phyloP scores from a whole-genome alignment of 2,888 invertebrate species.

The Caenorhabditis japonica region DNA sequence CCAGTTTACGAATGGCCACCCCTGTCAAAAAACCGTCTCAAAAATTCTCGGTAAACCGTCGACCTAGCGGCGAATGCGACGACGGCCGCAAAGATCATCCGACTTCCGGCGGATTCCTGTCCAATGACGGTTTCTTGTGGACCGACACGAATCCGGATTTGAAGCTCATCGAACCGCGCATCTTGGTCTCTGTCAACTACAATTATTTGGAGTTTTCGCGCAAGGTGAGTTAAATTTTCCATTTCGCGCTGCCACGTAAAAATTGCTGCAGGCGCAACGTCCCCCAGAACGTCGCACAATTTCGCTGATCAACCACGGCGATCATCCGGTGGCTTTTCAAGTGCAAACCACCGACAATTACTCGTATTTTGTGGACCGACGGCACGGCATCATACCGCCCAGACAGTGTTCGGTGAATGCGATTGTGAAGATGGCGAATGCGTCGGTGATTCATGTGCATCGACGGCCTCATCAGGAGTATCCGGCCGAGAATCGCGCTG shows the following conservation, averaged over 20 bases:
- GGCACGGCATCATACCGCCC: conserved; percentile 51
- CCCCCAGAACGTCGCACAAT: conserved; percentile 53
- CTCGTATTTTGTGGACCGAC: conserved; percentile 56
- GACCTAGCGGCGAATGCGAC: background rate
- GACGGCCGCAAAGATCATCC: background rate
- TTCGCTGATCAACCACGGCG: conserved; percentile 56
- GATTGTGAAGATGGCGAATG: conserved; percentile 12
- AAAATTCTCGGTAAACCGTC: no score
- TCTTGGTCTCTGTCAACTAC: conserved; percentile 50
- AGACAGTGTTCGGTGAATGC: conserved; percentile 26
- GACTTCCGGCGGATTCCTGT: conserved; percentile 15
- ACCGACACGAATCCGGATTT: conserved; percentile 53
- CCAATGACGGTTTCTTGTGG: conserved; percentile 57
- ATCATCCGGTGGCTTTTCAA: conserved; percentile 62
- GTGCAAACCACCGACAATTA: conserved; percentile 60
- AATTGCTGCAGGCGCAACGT: conserved; percentile 30
- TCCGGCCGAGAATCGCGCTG: background rate
- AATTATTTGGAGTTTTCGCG: conserved; percentile 50
- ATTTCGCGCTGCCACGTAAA: background rate
- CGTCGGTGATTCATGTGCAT: conserved; percentile 1
- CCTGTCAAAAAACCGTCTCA: no score
- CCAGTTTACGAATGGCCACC: no score
- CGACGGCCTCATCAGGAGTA: conserved; percentile 23
- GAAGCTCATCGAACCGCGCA: conserved; percentile 57
- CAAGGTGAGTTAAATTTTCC: conserved; percentile 18